phyloP scores from a whole-genome alignment of 2,888 invertebrate genomes.

The Oscheius sp. region DNA sequence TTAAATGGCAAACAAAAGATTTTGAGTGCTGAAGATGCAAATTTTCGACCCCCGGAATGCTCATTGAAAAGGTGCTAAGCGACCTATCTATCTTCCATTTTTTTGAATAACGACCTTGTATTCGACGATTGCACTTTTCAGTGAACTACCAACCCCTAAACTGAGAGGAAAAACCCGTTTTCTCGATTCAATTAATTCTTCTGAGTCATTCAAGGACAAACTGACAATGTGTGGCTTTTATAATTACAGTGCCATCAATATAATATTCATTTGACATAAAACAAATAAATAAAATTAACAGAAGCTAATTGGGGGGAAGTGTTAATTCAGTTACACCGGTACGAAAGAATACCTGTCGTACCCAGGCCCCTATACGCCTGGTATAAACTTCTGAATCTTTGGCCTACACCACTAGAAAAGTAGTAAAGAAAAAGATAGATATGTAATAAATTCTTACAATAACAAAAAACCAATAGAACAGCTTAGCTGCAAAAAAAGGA shows the following conservation, averaged over 20 bases:
- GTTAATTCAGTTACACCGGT: slow-evolving; percentile 7
- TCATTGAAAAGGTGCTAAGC: too few species aligned
- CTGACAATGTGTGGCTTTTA: too few species aligned
- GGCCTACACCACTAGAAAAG: not conserved
- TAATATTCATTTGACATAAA: too few species aligned
- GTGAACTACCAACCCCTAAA: not conserved
- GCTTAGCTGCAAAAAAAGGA: not conserved
- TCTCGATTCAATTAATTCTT: slow-evolving; percentile 3
- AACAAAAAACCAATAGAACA: slow-evolving; percentile 1
- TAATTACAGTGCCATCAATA: too few species aligned
- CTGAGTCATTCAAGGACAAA: slow-evolving; percentile 9
- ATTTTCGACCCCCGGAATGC: too few species aligned
- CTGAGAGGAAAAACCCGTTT: not conserved
- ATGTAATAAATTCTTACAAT: not conserved
- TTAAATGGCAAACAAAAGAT: too few species aligned
- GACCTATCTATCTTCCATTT: too few species aligned
- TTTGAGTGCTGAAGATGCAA: too few species aligned
- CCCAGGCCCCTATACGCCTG: slow-evolving; percentile 2
- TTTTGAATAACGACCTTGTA: not conserved
- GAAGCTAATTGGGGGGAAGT: too few species aligned
- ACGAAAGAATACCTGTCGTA: slow-evolving; percentile 17
- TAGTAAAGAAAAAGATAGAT: not conserved
- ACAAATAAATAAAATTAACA: too few species aligned
- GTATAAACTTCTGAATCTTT: not conserved
- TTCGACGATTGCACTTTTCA: not conserved